Conservation (phyloP, 2,888 invertebrate species). For the Stenodera caucasica region DNA sequence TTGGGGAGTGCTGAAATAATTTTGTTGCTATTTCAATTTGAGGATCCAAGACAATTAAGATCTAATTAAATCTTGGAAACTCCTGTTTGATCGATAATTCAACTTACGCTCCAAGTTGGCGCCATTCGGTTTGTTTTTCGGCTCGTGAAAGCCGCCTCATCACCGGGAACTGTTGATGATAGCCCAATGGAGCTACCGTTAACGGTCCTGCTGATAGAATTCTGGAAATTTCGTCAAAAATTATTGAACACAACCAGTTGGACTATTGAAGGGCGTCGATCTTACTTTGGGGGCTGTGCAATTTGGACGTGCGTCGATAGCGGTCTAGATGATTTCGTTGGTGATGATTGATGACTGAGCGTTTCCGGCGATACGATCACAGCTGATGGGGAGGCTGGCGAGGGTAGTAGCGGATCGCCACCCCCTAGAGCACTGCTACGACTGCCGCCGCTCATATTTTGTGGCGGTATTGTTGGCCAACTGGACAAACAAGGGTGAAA, state of each 20-base stretch:
- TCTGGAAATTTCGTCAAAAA: conserved; percentile 31
- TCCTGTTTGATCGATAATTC: too few species aligned
- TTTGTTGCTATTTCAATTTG: too few species aligned
- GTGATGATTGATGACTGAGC: conserved; percentile 70
- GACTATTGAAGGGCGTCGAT: background rate
- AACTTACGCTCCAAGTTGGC: conserved; percentile 71
- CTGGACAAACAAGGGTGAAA: conserved; percentile 32
- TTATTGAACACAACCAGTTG: background rate
- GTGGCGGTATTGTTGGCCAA: conserved; percentile 66
- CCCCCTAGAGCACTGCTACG: conserved; percentile 59
- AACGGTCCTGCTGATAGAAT: conserved; percentile 57
- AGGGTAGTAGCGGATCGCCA: conserved; percentile 67
- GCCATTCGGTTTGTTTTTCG: conserved; percentile 63
- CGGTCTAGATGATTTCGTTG: conserved; percentile 49
- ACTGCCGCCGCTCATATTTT: conserved; percentile 67
- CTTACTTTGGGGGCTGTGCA: conserved; percentile 30
- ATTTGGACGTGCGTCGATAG: conserved; percentile 30
- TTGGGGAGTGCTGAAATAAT: too few species aligned
- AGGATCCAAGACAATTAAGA: too few species aligned
- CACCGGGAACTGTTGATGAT: conserved; percentile 61
- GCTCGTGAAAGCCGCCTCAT: conserved; percentile 60
- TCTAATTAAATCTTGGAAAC: too few species aligned
- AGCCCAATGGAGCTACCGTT: conserved; percentile 62
- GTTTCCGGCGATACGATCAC: conserved; percentile 77
- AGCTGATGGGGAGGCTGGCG: conserved; percentile 73